Conservation (phyloP, 2,797 vertebrate species). For the Sciurus carolinensis region DNA sequence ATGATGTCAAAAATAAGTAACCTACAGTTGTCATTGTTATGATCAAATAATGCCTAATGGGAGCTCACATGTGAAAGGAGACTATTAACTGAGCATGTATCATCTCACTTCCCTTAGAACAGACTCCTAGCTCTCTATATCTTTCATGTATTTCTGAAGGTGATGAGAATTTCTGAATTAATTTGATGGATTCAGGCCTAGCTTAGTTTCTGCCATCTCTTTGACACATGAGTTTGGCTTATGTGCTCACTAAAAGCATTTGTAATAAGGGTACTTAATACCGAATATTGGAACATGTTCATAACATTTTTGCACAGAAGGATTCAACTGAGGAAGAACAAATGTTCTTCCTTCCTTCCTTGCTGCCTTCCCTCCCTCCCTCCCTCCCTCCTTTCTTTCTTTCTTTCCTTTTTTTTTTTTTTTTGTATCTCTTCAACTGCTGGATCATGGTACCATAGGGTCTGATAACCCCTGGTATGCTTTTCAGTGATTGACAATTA, state of each 20-base stretch:
- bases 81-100: not conserved
- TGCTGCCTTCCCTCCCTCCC: not conserved
- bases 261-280: not conserved
- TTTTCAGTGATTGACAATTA: slow-evolving; percentile 49
- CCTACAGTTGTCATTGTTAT: not conserved
- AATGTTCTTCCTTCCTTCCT: not conserved
- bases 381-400: not conserved
- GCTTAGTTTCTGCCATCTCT: slow-evolving; percentile 17
- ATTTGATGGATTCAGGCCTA: not conserved
- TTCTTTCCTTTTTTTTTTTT: not conserved
- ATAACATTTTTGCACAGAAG: not conserved
- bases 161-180: slow-evolving; percentile 48
- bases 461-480: not conserved
- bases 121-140: not conserved
- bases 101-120: not conserved
- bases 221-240: not conserved
- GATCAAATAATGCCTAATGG: not conserved
- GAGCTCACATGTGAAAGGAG: not conserved
- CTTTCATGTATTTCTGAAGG: slow-evolving; percentile 7
- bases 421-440: not conserved
- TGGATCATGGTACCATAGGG: not conserved
- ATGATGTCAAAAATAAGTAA: slow-evolving; percentile 29
- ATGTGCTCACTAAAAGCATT: slow-evolving; percentile 30
- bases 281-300: not conserved
- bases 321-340: slow-evolving; percentile 27